Base-by-base conservation (phyloP, 1,140 invertebrate species). In the Macrotrachela quadricornifera region DNA sequence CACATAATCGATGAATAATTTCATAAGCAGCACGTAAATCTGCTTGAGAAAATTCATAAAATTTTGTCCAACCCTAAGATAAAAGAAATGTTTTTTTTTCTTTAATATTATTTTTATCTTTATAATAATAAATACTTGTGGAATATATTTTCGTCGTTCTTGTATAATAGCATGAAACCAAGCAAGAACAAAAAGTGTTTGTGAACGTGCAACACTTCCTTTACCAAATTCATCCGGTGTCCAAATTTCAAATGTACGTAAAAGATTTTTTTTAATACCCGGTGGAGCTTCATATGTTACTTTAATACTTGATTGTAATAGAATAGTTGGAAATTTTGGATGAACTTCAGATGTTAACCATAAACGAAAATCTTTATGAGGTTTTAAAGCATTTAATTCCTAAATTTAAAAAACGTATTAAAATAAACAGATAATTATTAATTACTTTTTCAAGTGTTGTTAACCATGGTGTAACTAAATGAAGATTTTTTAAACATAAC, bases 121-220 rank as follows among this genome's bases (percentile, higher is more conserved):
- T n/a, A 42, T 10, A 10, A 15, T 16, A 51, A 30, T 30, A 4
- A 30, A 30, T 30, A 72, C 73, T 62, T 82, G 80, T 10, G 81
- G 83, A 58, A 87, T 83, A 63, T 78, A 90, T 56, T 77, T 80
- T 56, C 86, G 71, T 48, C 87, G 73, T 69, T 92, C 86, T 64
- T 90, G 84, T 16, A 90, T 66, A 9, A 88, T 73, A 0, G 85
- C 83, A 64, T 90, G 84, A 52, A 86, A 74, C 78, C 81, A 85
- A 10, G 80, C 76, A 11, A 86, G 62, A 4, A 78, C 72, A 63
- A 86, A 80, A 40, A 79, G 70, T 17, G 78, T 71, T 59, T 74
- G 73, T 16, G 68, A 57, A 9, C 69, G 51, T 11, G 63, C 50
- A 68, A 77, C 62, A 56, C 64, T 68, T 61, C 62, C 62, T 60